Conservation (phyloP, 2,113 vertebrate genomes). For the Brienomyrus brachyistius region DNA sequence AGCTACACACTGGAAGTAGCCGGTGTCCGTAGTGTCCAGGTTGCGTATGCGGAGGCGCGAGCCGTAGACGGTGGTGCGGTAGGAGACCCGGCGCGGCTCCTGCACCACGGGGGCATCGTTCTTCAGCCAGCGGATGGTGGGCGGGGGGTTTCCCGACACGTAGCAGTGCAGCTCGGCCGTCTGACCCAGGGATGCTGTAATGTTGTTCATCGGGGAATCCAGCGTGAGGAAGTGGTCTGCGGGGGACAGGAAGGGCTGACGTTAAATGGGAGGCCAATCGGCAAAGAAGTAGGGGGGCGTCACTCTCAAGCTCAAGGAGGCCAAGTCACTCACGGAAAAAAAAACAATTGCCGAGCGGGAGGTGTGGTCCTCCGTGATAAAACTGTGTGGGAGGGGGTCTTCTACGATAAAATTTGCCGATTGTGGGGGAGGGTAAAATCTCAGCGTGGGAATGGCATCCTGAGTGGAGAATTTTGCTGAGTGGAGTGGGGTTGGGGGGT, state of each 20-base stretch:
- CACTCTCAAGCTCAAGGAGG: no score
- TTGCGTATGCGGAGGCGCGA: constrained; percentile 89
- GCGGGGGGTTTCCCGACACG: constrained; percentile 81
- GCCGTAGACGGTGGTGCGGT: constrained; percentile 72
- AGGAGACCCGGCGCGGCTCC: constrained; percentile 85
- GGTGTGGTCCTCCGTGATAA: no score
- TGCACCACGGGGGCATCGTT: constrained; percentile 93
- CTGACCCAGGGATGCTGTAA: constrained; percentile 89
- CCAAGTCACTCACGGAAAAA: no score
- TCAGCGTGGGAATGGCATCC: no score
- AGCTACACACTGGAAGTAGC: constrained; percentile 95
- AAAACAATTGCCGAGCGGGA: no score
- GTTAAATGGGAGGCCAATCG: neutral
- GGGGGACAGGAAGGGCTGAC: neutral
- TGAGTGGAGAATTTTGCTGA: no score
- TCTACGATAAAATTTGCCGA: neutral
- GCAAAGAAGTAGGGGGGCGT: neutral
- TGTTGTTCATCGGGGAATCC: constrained; percentile 94
- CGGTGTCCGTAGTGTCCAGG: constrained; percentile 92
- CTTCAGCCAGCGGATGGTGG: constrained; percentile 86
- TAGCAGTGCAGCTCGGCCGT: constrained; percentile 85
- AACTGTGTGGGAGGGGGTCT: no score
- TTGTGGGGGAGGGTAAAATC: no score
- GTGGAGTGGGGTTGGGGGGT: neutral
- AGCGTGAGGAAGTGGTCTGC: constrained; percentile 78